Evolutionary conservation across 1,140 invertebrate genomes (phyloP), one percentile per base, ranked within the genome.

Genomic region (Triops cancriformis): DNA sequence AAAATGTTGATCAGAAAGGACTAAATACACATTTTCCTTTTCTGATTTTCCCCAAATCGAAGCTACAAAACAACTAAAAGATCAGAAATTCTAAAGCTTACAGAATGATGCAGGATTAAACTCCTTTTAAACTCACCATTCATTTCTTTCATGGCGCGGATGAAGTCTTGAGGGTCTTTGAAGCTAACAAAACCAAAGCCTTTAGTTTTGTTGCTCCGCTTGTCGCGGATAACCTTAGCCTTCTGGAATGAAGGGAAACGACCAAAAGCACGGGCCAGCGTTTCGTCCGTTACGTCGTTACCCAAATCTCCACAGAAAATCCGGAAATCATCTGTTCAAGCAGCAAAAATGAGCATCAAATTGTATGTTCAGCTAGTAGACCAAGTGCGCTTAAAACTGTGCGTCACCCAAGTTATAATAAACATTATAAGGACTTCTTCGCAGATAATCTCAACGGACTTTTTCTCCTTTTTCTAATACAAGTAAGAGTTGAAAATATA

Each of bases 141-240:
- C 93, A 98, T 97, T 88, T 99, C 97, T 83, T 98, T 95, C 92
- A 98, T 98, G 11, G 98, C 98, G 82, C 93, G 92, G 45, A 97
- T 96, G 83, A 98, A 99, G 85, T 99, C 98, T 51, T 93, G 91
- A 0, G 98, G 96, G 85, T 99, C 96, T 83, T 95, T 97, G 83
- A 99, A 99, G 81, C 97, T 99, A 43, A 99, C 95, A 85, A 99
- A 99, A 7, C 98, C 98, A 86, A 97, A 99, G 9, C 98, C 98
- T 88, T 98, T 98, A 73, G 94, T 98, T 86, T 99, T 99, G 83
- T 98, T 98, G 0, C 96, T 97, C 73, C 97, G 86, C 83, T 97
- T 98, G 84, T 99, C 98, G 80, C 98, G 87, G 1, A 99, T 90
- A 7, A 99, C 97, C 85, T 97, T 97, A 0, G 98, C 97, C 84